Base-by-base conservation (phyloP, 2,888 invertebrate genomes). In the Pegoplata infirma region DNA sequence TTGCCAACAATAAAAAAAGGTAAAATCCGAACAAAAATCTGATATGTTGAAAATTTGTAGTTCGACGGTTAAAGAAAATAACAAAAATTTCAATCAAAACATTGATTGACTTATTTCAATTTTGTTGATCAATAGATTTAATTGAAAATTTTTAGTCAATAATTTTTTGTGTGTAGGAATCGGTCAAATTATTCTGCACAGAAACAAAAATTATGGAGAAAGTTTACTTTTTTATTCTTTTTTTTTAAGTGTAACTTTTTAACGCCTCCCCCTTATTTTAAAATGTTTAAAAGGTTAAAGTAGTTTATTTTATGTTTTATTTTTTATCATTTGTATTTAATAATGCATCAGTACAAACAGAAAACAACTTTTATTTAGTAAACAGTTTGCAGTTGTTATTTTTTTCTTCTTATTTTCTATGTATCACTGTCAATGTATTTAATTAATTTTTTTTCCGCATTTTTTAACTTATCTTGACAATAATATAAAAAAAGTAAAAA, bases 351-450 rank as follows among this genome's bases (percentile, higher is more conserved):
- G 16, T 10, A 36, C 6, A 28, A 32, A 47, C 6, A 28, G 19
- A 47, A 16, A 63, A 49, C 32, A 32, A 7, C 19, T 49, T 36
- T 49, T 32, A 56, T 56, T 21, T 32, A 49, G 47, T 23, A 47
- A 36, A 36, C 10, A 10, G 10, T 14, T n/a, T 47, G 19, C 2
- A 17, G 3, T 28, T n/a, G n/a, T n/a, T n/a, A n/a, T n/a, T n/a
- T n/a, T 32, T 55, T 23, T 17, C 21, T 21, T n/a, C n/a, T n/a
- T n/a, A n/a, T n/a, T 25, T 40, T 23, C 10, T 23, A 16, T 53
- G 59, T 63, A 51, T 55, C 46, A 51, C 16, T 67, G 64, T 55
- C 44, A 66, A 51, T 69, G 63, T 64, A 74, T 78, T 78, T 78
- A 59, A 78, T 74, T 78, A 74, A 59, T 55, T 78, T 64, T 49